phyloP scores from a whole-genome alignment of 2,888 invertebrate genomes.

The Sepioteuthis lessoniana region DNA sequence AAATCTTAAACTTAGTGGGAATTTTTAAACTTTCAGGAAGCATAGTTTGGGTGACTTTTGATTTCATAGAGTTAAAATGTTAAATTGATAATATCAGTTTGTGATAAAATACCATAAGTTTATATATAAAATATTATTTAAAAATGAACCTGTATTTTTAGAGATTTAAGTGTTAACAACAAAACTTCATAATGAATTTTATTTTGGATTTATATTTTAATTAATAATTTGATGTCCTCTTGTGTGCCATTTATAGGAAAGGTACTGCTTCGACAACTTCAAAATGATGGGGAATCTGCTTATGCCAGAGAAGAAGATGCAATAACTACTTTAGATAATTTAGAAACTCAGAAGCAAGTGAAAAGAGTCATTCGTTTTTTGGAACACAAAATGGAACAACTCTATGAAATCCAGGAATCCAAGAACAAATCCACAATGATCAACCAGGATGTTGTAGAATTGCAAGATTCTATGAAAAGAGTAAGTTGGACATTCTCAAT shows the following conservation, averaged over 20 bases:
- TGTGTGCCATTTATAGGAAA: conserved; percentile 59
- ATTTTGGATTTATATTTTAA: not conserved
- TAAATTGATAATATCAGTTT: too few species aligned
- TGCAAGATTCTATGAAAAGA: conserved; percentile 64
- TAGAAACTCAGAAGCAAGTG: conserved; percentile 69
- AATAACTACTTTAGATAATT: conserved; percentile 68
- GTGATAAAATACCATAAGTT: too few species aligned
- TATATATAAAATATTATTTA: too few species aligned
- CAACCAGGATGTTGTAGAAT: conserved; percentile 63
- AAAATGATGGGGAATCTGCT: conserved; percentile 57
- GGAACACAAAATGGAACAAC: conserved; percentile 68
- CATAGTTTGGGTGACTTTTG: too few species aligned
- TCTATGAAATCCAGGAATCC: conserved; percentile 65
- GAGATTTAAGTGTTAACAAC: not conserved
- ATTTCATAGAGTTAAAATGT: too few species aligned
- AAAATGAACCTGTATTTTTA: too few species aligned
- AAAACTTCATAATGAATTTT: not conserved
- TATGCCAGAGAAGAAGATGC: conserved; percentile 58
- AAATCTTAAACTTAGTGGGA: too few species aligned
- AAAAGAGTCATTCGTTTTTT: conserved; percentile 69
- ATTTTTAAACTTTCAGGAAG: too few species aligned
- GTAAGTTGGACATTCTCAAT: conserved; percentile 55
- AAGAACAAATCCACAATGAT: conserved; percentile 60
- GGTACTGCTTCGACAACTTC: conserved; percentile 62
- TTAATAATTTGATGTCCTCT: not conserved